Evolutionary conservation across 2,888 invertebrate species (phyloP).

Genomic region (Hyles lineata): DNA sequence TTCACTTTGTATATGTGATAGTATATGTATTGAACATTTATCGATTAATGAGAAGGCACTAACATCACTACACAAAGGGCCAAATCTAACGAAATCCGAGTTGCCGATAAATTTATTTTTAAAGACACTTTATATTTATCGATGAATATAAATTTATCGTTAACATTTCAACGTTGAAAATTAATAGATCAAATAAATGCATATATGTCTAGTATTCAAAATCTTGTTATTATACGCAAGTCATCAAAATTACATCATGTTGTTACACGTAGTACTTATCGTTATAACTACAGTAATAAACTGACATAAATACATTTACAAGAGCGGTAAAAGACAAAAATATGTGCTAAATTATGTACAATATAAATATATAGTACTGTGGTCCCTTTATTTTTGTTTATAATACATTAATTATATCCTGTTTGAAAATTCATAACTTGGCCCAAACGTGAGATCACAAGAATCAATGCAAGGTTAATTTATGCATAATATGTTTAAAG

Average conservation of each 20-base stretch:
- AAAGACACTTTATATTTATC: neutral
- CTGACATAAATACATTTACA: neutral
- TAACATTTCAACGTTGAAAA: neutral
- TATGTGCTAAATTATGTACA: neutral
- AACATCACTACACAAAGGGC: neutral
- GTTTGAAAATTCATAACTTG: neutral
- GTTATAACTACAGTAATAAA: neutral
- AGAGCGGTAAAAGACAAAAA: neutral
- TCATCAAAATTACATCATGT: neutral
- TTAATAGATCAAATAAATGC: too few species aligned
- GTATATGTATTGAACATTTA: neutral
- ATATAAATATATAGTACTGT: neutral
- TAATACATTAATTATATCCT: neutral
- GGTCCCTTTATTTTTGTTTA: neutral
- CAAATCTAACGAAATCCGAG: neutral
- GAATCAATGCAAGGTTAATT: neutral
- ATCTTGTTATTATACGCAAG: too few species aligned
- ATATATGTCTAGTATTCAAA: too few species aligned
- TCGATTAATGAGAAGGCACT: neutral
- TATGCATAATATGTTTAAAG: slow-evolving; percentile 5
- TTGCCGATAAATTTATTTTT: neutral
- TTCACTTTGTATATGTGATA: slow-evolving; percentile 30
- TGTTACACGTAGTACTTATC: neutral
- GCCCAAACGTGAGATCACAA: neutral
- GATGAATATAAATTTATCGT: neutral